Percentiles rank a stretch among this genome's conserved stretches.
Evolutionary conservation across 1,140 invertebrate genomes (phyloP).

Genomic region (Cyphomyrmex costatus): DNA sequence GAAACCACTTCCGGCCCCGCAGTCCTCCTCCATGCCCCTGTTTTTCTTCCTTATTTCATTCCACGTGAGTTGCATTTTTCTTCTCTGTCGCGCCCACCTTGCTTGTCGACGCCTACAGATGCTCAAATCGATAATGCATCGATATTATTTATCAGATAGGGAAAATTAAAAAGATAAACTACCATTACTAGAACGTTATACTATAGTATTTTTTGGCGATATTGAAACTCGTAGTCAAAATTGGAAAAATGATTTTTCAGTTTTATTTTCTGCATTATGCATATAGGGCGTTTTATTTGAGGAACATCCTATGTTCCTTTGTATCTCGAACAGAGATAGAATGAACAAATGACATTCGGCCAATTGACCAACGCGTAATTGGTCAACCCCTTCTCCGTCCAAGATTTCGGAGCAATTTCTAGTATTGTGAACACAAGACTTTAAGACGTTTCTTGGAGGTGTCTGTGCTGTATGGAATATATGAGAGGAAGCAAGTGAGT

Average conservation of each 20-base stretch:
- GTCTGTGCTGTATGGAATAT: no score
- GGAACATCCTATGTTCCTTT: no score
- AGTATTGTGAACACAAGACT: no score
- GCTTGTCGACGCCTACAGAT: neutral
- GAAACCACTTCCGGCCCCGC: constrained; percentile 86
- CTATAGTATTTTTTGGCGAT: neutral
- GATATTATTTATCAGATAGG: neutral
- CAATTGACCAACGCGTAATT: no score
- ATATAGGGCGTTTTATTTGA: no score
- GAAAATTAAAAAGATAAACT: neutral
- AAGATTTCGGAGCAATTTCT: no score
- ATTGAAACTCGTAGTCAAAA: neutral
- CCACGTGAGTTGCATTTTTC: constrained; percentile 1
- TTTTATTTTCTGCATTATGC: neutral
- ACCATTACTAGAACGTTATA: neutral
- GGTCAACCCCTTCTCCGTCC: no score
- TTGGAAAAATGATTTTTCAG: neutral
- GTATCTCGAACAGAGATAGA: no score
- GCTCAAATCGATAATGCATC: constrained; percentile 2
- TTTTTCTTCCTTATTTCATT: constrained; percentile 29
- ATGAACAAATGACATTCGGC: no score
- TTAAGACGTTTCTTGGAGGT: no score
- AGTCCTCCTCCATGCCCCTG: constrained; percentile 25
- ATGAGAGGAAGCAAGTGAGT: neutral
- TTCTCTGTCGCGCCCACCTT: neutral